Evolutionary conservation across 2,113 vertebrate species (phyloP).

Genomic region (Macheiramphus alcinus): DNA sequence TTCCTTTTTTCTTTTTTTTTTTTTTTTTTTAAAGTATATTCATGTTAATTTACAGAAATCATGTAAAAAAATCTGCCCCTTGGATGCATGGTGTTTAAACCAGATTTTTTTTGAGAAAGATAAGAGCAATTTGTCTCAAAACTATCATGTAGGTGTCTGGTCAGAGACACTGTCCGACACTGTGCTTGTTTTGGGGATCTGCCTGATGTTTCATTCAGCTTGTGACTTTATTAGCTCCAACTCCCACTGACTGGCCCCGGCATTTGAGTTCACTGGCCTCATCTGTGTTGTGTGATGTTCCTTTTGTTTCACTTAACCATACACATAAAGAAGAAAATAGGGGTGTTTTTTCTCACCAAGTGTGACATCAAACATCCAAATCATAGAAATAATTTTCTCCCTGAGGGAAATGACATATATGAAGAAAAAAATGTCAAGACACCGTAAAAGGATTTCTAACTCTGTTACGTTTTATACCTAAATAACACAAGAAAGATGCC

Average conservation of each 20-base stretch:
- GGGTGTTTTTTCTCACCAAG: background rate
- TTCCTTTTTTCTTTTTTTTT: background rate
- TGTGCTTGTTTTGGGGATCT: background rate
- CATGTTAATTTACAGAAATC: background rate
- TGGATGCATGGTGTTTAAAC: background rate
- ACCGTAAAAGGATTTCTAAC: background rate
- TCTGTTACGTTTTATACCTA: background rate
- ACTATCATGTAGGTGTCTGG: background rate
- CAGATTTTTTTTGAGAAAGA: background rate
- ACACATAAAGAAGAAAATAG: background rate
- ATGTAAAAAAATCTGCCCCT: background rate
- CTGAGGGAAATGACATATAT: background rate
- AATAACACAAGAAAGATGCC: background rate
- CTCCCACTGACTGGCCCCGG: background rate
- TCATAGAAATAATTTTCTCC: background rate
- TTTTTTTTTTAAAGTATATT: background rate
- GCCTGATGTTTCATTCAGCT: background rate
- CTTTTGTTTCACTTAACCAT: background rate
- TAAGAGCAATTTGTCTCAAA: background rate
- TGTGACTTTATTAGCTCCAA: background rate
- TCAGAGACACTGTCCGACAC: background rate
- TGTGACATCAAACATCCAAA: background rate
- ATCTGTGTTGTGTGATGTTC: background rate
- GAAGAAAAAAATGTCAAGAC: background rate
- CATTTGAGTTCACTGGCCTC: background rate